These are phyloP conservation scores for Keiferia lycopersicella DNA, from an alignment of 2,888 invertebrate genomes.

Conservation along the genomic window DNA sequence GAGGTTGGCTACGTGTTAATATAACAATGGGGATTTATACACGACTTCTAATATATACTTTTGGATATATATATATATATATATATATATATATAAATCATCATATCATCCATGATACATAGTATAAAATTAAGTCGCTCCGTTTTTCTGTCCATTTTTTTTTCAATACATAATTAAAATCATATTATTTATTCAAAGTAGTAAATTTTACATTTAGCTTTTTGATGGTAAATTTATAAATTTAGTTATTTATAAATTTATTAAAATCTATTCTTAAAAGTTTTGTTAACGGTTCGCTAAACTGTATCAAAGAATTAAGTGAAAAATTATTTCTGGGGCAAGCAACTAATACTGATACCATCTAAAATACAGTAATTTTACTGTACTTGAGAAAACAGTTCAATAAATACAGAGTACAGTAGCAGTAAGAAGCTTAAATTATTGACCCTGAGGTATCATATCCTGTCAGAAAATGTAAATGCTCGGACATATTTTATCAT, in stretches of 20 bases:
- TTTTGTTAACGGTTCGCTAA: no score
- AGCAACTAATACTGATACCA: background rate
- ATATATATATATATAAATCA: no score
- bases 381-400: background rate
- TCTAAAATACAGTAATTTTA: background rate
- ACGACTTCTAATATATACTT: background rate
- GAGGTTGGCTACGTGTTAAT: background rate
- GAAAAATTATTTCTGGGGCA: background rate
- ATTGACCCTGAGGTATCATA: background rate
- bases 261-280: no score
- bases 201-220: no score
- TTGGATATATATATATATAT: no score
- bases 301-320: background rate
- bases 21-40: background rate
- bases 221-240: no score
- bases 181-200: no score
- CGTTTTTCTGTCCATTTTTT: no score
- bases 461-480: conserved; percentile 4
- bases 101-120: no score
- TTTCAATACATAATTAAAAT: no score
- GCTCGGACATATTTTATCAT: background rate
- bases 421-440: background rate
- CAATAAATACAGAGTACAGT: background rate
- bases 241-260: no score
- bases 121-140: no score